phyloP scores from a whole-genome alignment of 2,888 invertebrate species.

The Chaitophorus viminalis region DNA sequence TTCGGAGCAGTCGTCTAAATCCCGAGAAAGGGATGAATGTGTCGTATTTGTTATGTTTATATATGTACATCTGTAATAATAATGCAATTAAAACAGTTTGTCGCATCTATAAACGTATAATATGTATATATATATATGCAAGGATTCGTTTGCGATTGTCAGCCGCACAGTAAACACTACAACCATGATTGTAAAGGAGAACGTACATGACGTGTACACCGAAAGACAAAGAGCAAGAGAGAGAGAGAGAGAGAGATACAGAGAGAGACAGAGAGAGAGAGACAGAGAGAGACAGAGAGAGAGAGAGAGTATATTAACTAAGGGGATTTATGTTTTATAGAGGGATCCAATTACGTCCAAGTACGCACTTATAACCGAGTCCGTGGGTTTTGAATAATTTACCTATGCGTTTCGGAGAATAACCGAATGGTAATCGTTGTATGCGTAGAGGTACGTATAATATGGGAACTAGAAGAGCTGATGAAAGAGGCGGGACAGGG shows the following conservation, averaged over 20 bases:
- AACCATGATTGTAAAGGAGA: no score
- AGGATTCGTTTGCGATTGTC: no score
- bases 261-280: no score
- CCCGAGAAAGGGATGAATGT: neutral
- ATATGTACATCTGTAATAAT: neutral
- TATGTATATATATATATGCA: no score
- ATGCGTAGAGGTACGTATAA: no score
- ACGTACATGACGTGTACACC: neutral
- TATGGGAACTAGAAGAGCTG: no score
- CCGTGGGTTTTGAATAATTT: neutral
- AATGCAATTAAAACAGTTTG: neutral
- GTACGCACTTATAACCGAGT: neutral
- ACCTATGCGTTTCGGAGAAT: neutral
- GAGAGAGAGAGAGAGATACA: neutral
- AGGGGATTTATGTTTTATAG: neutral
- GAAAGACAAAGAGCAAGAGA: neutral
- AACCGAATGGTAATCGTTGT: neutral
- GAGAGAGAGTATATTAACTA: neutral
- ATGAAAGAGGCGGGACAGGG: no score
- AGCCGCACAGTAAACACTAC: no score
- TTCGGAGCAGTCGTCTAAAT: neutral
- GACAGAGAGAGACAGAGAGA: neutral
- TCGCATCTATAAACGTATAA: neutral
- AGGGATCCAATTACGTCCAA: constrained; percentile 18
- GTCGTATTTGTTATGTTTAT: neutral